A percentile compares a stretch with the other conserved stretches of the same genome.
Conservation (phyloP, 2,113 vertebrate genomes). For the Epinephelus lanceolatus region DNA sequence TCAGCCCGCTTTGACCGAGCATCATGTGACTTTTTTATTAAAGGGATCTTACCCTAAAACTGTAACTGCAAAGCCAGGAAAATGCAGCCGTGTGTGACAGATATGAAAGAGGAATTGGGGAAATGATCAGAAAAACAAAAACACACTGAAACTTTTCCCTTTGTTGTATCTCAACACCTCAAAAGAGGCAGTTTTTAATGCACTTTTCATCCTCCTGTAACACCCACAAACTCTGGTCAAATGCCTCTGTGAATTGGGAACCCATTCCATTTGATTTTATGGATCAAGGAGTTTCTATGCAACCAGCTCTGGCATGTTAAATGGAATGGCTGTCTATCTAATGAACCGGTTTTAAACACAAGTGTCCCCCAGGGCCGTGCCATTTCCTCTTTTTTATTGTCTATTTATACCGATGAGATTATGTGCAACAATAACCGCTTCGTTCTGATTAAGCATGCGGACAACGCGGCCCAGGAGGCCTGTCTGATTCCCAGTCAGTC, state of each 20-base stretch:
- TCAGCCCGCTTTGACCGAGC: conserved; percentile 23
- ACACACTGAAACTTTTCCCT: conserved; percentile 31
- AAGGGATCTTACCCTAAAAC: conserved; percentile 15
- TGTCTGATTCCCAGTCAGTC: conserved; percentile 55
- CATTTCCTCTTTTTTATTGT: conserved; percentile 78
- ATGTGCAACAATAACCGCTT: conserved; percentile 77
- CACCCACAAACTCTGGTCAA: conserved; percentile 66
- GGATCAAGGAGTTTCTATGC: conserved; percentile 78
- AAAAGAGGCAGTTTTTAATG: conserved; percentile 28
- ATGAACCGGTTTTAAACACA: conserved; percentile 79
- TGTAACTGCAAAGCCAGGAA: conserved; percentile 7
- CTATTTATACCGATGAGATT: conserved; percentile 79
- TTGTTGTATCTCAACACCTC: conserved; percentile 40
- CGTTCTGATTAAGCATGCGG: conserved; percentile 66
- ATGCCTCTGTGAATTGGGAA: conserved; percentile 74
- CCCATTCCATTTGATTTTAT: conserved; percentile 80
- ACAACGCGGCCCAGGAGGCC: conserved; percentile 66
- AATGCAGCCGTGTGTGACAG: neutral
- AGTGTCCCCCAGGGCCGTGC: conserved; percentile 75
- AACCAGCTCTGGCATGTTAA: conserved; percentile 72
- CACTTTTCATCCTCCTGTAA: conserved; percentile 64
- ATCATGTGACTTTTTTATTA: conserved; percentile 16
- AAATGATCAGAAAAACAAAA: conserved; percentile 44
- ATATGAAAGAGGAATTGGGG: conserved; percentile 19
- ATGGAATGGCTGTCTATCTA: conserved; percentile 78